Conservation (phyloP, 1,140 invertebrate genomes). For the Phocides pigmalion region DNA sequence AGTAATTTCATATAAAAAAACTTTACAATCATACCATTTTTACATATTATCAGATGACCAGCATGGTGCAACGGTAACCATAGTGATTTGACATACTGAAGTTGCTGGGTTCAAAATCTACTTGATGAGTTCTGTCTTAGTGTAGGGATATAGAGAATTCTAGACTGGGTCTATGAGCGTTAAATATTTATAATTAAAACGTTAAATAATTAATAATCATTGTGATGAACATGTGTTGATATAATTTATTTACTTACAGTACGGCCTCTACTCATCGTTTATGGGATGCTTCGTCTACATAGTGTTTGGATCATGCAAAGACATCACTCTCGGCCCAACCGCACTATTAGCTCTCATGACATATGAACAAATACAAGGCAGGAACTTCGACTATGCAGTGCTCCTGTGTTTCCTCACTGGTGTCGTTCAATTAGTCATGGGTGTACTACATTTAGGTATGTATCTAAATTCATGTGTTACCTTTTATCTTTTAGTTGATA, state of each 20-base stretch:
- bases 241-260: slow-evolving; percentile 85
- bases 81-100: too few species aligned
- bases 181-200: too few species aligned
- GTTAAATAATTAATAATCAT: too few species aligned
- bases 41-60: too few species aligned
- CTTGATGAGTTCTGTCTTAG: too few species aligned
- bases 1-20: too few species aligned
- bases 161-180: too few species aligned
- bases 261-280: slow-evolving; percentile 96
- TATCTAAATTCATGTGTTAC: slow-evolving; percentile 5
- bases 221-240: neutral
- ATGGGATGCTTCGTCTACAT: slow-evolving; percentile 96
- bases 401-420: slow-evolving; percentile 93
- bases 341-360: slow-evolving; percentile 94
- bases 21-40: too few species aligned
- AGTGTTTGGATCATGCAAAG: slow-evolving; percentile 94
- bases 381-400: slow-evolving; percentile 91
- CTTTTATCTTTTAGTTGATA: neutral
- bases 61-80: too few species aligned
- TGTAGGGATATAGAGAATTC: too few species aligned
- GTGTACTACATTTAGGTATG: slow-evolving; percentile 90
- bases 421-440: slow-evolving; percentile 92
- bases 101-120: too few species aligned
- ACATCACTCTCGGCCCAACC: slow-evolving; percentile 95
- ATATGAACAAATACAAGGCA: slow-evolving; percentile 87